Evolutionary conservation across 2,888 invertebrate species (phyloP), one percentile per base, ranked within the genome.

Genomic region (Omphaloscelis lunosa): DNA sequence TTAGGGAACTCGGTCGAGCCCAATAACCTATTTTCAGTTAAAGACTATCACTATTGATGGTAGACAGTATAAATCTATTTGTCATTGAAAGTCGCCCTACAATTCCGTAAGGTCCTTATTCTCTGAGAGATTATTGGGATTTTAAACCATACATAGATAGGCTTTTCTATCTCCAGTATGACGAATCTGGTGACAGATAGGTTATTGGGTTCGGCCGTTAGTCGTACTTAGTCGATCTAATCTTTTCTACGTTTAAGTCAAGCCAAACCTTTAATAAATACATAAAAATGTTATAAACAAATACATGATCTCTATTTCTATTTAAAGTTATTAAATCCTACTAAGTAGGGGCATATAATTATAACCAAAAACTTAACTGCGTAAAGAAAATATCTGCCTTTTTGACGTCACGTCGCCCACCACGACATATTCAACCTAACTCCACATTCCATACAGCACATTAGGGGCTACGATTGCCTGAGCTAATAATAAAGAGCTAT

Each of bases 361-460:
- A 29, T 51, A 34, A 23, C 8, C 1, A 48, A 23, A 51, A 23
- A 34, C 23, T 51, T 15, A 56, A 34, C n/a, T 8, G 2, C 34
- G 51, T n/a, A n/a, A 17, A 9, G 9, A 29, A 51, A 56, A 48
- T 34, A 34, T 56, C 20, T 9, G 17, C 27, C 34, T 27, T 66
- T 27, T 53, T 58, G 72, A 66, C 69, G 39, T 71, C 71, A 74
- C 12, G 1, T 48, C 48, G 23, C 34, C 58, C 17, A 15, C 9
- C 9, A 61, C 0, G 51, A 58, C 45, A 77, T 71, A 45, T 53
- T 51, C 61, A 34, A 27, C 41, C 56, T 20, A 59, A n/a, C 20
- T 58, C 48, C 51, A 61, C 74, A 83, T 83, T 83, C 72, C 86
- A 27, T 11, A 59, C 61, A 65, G 41, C 65, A 75, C 74, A 82